Percentiles rank a stretch among this genome's conserved stretches.
phyloP scores from a whole-genome alignment of 2,888 invertebrate species.

The Aplocera efformata region DNA sequence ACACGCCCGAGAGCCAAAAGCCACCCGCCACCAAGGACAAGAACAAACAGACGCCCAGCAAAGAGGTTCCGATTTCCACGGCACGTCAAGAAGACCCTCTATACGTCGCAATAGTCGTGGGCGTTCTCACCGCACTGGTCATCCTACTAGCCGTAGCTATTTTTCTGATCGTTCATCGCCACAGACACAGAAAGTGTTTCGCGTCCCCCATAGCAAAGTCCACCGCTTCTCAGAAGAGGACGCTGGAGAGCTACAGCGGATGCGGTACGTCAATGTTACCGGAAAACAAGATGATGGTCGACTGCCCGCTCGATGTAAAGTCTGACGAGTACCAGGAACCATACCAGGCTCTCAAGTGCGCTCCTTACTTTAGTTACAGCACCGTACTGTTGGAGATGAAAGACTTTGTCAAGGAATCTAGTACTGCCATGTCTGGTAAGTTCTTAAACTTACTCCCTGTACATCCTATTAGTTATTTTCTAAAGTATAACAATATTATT shows the following conservation, averaged over 20 bases:
- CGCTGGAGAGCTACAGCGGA: conserved; percentile 79
- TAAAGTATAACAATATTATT: no score
- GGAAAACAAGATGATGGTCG: conserved; percentile 76
- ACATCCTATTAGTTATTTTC: no score
- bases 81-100: conserved; percentile 85
- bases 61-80: conserved; percentile 83
- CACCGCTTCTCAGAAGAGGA: conserved; percentile 62
- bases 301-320: conserved; percentile 81
- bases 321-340: conserved; percentile 90
- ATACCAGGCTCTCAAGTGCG: conserved; percentile 87
- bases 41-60: conserved; percentile 66
- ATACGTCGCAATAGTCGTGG: conserved; percentile 88
- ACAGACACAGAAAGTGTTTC: conserved; percentile 86
- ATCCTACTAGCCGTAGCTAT: conserved; percentile 86
- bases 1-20: conserved; percentile 84
- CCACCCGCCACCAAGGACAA: conserved; percentile 74
- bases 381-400: conserved; percentile 88
- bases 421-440: conserved; percentile 63
- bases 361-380: conserved; percentile 88
- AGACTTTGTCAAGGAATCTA: conserved; percentile 80
- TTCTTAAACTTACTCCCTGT: background rate
- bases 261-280: conserved; percentile 79
- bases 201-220: conserved; percentile 83
- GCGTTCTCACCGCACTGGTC: conserved; percentile 87
- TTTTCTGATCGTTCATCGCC: conserved; percentile 85